Percentiles rank a stretch among this genome's conserved stretches.
These are phyloP conservation scores for Holacanthus passer DNA, from an alignment of 2,113 vertebrate genomes.

Conservation along the genomic window DNA sequence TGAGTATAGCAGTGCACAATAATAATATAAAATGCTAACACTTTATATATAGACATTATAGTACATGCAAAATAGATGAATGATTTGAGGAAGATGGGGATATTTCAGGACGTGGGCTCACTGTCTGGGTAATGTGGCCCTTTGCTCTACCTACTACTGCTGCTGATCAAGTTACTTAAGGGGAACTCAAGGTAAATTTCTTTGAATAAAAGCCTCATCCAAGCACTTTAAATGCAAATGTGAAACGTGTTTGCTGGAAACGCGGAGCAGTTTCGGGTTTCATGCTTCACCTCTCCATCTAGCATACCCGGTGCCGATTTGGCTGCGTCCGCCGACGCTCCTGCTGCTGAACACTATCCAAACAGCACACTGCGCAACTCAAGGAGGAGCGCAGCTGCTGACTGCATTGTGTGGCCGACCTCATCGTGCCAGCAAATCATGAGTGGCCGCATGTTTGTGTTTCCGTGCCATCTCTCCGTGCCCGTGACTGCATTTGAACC, in stretches of 20 bases:
- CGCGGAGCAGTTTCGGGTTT: slow-evolving; percentile 6
- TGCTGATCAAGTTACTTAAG: neutral
- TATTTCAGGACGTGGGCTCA: neutral
- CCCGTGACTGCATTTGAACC: slow-evolving; percentile 54
- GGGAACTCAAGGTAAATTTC: neutral
- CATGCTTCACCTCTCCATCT: slow-evolving; percentile 27
- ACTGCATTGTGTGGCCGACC: slow-evolving; percentile 36
- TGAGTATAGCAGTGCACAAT: neutral
- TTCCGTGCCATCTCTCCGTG: slow-evolving; percentile 49
- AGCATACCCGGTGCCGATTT: slow-evolving; percentile 16
- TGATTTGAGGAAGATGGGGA: neutral
- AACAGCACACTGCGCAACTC: slow-evolving; percentile 22
- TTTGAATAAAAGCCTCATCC: neutral
- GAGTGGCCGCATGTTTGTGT: slow-evolving; percentile 53
- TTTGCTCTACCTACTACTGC: neutral
- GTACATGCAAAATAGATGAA: neutral
- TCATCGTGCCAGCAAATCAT: slow-evolving; percentile 40
- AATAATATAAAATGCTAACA: neutral
- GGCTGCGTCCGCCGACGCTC: slow-evolving; percentile 16
- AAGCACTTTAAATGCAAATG: slow-evolving; percentile 35
- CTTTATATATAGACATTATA: neutral
- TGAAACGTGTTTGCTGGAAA: slow-evolving; percentile 12
- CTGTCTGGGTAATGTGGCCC: neutral
- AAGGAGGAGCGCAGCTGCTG: slow-evolving; percentile 55
- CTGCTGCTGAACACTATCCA: slow-evolving; percentile 29